Evolutionary conservation across 2,888 invertebrate genomes (phyloP).

Genomic region (Barypeithes pellucidus): DNA sequence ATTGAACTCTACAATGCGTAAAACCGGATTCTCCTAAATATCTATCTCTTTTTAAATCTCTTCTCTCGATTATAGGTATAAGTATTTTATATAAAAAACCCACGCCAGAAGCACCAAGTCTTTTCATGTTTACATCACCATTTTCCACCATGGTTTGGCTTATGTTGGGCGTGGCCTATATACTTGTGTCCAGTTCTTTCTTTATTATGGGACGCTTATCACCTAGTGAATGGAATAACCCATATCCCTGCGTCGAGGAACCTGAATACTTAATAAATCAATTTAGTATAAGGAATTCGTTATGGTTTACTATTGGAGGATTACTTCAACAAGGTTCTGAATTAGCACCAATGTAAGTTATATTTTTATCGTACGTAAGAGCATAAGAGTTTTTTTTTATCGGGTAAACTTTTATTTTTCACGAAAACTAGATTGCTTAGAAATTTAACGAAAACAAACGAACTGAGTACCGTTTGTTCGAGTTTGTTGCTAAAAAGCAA

Average conservation of each 20-base stretch:
- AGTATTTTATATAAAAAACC: slow-evolving; percentile 93
- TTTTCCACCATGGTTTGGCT: slow-evolving; percentile 88
- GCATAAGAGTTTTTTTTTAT: too few species aligned
- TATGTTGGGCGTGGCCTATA: slow-evolving; percentile 86
- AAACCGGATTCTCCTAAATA: too few species aligned
- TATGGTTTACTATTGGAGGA: slow-evolving; percentile 92
- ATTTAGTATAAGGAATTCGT: slow-evolving; percentile 86
- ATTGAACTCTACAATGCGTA: too few species aligned
- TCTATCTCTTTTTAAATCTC: too few species aligned
- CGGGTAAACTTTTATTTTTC: too few species aligned
- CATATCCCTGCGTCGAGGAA: slow-evolving; percentile 88
- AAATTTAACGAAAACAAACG: too few species aligned
- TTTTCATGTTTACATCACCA: slow-evolving; percentile 94
- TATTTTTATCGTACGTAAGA: too few species aligned
- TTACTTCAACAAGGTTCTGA: slow-evolving; percentile 91
- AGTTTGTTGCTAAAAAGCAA: too few species aligned
- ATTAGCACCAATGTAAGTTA: slow-evolving; percentile 86
- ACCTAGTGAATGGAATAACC: slow-evolving; percentile 92
- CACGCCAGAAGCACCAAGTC: slow-evolving; percentile 86
- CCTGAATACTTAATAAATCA: slow-evolving; percentile 89
- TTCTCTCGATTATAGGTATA: slow-evolving; percentile 75
- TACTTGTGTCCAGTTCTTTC: slow-evolving; percentile 84
- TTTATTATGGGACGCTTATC: slow-evolving; percentile 87
- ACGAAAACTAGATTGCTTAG: too few species aligned
- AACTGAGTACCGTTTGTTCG: too few species aligned